Evolutionary conservation across 1,140 invertebrate genomes (phyloP).

Genomic region (Metopolophium dirhodum): DNA sequence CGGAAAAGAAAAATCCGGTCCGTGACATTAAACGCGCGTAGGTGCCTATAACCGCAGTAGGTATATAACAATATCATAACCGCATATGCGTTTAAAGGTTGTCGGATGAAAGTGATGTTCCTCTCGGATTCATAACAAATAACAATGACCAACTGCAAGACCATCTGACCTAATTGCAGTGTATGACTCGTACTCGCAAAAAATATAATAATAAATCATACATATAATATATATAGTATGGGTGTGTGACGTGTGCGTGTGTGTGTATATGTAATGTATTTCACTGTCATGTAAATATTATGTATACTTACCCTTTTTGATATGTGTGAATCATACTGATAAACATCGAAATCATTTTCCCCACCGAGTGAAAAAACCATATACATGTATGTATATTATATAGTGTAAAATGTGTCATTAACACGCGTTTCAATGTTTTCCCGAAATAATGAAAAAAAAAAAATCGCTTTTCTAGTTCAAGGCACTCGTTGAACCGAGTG

Average conservation of each 20-base stretch:
- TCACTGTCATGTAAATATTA: neutral
- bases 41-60: no score
- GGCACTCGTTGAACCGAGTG: neutral
- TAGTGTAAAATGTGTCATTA: neutral
- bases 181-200: neutral
- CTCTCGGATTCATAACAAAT: conserved; percentile 9
- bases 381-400: no score
- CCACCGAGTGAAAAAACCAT: neutral
- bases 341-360: conserved; percentile 5
- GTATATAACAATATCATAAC: neutral
- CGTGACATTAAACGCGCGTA: conserved; percentile 29
- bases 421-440: neutral
- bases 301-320: neutral
- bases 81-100: conserved; percentile 22
- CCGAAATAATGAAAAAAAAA: conserved; percentile 12
- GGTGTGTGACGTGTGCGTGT: neutral
- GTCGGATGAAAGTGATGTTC: conserved; percentile 39
- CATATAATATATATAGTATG: no score
- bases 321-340: neutral
- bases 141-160: neutral
- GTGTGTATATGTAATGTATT: neutral
- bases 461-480: neutral
- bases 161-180: conserved; percentile 10
- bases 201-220: neutral
- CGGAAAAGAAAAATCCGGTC: conserved; percentile 37